Conservation (phyloP, 23 tunicate genomes). For the Ascidia mentula region DNA sequence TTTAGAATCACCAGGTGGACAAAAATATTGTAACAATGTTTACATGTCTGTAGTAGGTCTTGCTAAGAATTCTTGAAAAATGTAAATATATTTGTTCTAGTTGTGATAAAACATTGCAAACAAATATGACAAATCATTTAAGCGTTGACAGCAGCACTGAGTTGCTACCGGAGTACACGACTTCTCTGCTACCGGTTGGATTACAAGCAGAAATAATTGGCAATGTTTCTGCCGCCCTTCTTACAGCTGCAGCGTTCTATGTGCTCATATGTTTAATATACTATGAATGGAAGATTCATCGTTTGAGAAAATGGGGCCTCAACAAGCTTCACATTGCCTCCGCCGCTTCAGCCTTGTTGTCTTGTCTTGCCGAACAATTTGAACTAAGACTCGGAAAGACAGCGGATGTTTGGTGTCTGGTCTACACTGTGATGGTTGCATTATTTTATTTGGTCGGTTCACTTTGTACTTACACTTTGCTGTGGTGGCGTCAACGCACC, state of each 20-base stretch:
- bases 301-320: background rate
- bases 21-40: too few relatives aligned
- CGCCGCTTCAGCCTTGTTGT: background rate
- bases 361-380: slow-evolving; percentile 26
- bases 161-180: background rate
- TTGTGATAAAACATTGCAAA: too few relatives aligned
- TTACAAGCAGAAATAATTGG: slow-evolving; percentile 26
- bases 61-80: too few relatives aligned
- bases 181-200: slow-evolving; percentile 8
- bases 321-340: background rate
- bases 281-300: slow-evolving; percentile 6
- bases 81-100: too few relatives aligned
- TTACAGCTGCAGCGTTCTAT: slow-evolving; percentile 9
- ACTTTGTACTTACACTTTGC: slow-evolving; percentile 23
- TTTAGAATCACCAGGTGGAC: too few relatives aligned
- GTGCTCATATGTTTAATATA: background rate
- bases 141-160: background rate
- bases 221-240: slow-evolving; percentile 7
- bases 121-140: background rate
- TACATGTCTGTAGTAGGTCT: too few relatives aligned
- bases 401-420: slow-evolving; percentile 14
- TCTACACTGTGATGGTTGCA: slow-evolving; percentile 20
- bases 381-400: slow-evolving; percentile 25
- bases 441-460: slow-evolving; percentile 26
- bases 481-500: slow-evolving; percentile 32